Percentiles rank a stretch among this genome's conserved stretches.
These are phyloP conservation scores for Nomada flava DNA, from an alignment of 2,888 invertebrate genomes.

Conservation along the genomic window DNA sequence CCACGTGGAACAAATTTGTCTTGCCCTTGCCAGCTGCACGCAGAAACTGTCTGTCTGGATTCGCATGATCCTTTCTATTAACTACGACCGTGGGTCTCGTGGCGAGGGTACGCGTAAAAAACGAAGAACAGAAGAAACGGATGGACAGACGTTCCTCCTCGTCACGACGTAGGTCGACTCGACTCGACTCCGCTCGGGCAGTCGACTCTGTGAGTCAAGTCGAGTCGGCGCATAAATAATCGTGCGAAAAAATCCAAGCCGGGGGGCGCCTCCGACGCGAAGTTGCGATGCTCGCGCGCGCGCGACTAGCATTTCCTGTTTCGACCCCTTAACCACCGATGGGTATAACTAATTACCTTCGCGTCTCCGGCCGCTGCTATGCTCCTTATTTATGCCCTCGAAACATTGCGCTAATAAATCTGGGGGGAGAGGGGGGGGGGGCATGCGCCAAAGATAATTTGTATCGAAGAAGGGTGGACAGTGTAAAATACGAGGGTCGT, in stretches of 20 bases:
- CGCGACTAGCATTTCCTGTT: slow-evolving; percentile 67
- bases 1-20: background rate
- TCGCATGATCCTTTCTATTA: slow-evolving; percentile 11
- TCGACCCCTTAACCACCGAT: slow-evolving; percentile 52
- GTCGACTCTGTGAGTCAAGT: slow-evolving; percentile 1
- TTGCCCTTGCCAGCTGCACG: background rate
- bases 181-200: background rate
- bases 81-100: background rate
- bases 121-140: slow-evolving; percentile 5
- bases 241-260: slow-evolving; percentile 57
- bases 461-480: slow-evolving; percentile 47
- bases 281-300: slow-evolving; percentile 32
- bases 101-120: slow-evolving; percentile 35
- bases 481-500: slow-evolving; percentile 51
- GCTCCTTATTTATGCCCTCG: slow-evolving; percentile 60
- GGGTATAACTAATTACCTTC: slow-evolving; percentile 61
- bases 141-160: slow-evolving; percentile 1
- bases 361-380: slow-evolving; percentile 34
- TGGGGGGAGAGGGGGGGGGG: slow-evolving; percentile 10
- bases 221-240: slow-evolving; percentile 61
- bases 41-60: background rate
- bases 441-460: slow-evolving; percentile 43
- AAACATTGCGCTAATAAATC: slow-evolving; percentile 60
- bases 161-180: slow-evolving; percentile 9
- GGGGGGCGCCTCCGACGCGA: slow-evolving; percentile 33